A percentile compares a stretch with the other conserved stretches of the same genome.
Conservation (phyloP, 2,888 invertebrate genomes). For the Leuctra nigra region DNA sequence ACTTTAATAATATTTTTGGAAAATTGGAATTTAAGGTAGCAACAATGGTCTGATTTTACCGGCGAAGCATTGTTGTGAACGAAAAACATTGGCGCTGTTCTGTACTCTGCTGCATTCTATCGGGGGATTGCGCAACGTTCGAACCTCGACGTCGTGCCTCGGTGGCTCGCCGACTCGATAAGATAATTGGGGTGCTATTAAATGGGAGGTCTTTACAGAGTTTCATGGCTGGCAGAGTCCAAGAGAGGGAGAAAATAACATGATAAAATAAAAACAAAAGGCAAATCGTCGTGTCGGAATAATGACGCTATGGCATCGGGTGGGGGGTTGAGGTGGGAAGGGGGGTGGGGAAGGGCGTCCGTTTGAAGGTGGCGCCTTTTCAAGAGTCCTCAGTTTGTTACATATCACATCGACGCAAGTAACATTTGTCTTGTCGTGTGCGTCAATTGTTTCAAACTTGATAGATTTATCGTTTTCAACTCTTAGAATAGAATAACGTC, state of each 20-base stretch:
- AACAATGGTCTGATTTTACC: no score
- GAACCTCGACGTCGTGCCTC: no score
- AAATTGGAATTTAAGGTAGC: no score
- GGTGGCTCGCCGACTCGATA: slow-evolving; percentile 23
- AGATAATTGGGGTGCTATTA: slow-evolving; percentile 40
- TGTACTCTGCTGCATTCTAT: no score
- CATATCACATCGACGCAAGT: slow-evolving; percentile 22
- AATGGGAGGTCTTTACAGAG: slow-evolving; percentile 41
- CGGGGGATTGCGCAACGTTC: no score
- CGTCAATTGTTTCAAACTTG: slow-evolving; percentile 1
- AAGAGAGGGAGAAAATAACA: slow-evolving; percentile 27
- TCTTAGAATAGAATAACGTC: no score
- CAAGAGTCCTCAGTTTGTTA: slow-evolving; percentile 24
- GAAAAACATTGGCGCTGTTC: no score
- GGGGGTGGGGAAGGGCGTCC: slow-evolving; percentile 14
- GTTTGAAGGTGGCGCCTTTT: slow-evolving; percentile 18
- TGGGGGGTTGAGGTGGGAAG: slow-evolving; percentile 28
- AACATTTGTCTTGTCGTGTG: not conserved
- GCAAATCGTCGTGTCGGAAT: slow-evolving; percentile 23
- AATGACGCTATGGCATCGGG: slow-evolving; percentile 27
- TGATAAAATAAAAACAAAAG: slow-evolving; percentile 24
- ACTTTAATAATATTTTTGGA: no score
- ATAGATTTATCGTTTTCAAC: no score
- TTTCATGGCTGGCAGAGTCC: slow-evolving; percentile 40
- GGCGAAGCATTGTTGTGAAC: no score